Conservation (phyloP, 2,113 vertebrate species). For the Pelmatolapia mariae region DNA sequence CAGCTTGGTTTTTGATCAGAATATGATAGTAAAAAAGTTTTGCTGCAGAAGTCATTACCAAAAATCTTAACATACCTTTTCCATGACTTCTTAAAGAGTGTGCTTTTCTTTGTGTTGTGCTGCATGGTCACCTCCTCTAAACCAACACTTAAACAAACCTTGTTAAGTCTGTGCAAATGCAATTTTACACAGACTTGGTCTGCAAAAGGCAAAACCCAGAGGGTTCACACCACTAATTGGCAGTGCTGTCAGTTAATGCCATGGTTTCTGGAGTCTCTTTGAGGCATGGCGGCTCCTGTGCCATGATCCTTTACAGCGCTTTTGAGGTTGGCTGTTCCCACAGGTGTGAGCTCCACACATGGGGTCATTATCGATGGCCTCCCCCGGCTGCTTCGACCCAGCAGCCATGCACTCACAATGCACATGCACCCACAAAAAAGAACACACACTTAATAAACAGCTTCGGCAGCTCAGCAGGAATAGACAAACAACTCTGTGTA, state of each 20-base stretch:
- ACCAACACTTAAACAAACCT: not conserved
- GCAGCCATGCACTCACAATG: not conserved
- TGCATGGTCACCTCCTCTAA: not conserved
- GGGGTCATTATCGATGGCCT: conserved; percentile 19
- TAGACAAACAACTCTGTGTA: not conserved
- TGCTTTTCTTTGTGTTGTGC: not conserved
- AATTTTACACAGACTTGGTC: not conserved
- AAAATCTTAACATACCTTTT: not conserved
- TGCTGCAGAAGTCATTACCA: not conserved
- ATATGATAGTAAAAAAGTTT: not conserved
- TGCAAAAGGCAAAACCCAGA: not conserved
- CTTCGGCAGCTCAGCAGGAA: not conserved
- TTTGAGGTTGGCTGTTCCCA: conserved; percentile 8
- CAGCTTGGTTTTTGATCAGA: not conserved
- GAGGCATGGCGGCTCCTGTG: not conserved
- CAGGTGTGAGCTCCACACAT: conserved; percentile 2
- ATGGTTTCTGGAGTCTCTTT: conserved; percentile 20
- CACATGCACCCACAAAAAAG: not conserved
- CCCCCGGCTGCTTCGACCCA: not conserved
- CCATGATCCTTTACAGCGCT: conserved; percentile 9
- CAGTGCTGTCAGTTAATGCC: conserved; percentile 13
- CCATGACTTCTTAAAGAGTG: not conserved
- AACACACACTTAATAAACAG: not conserved
- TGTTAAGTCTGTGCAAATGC: not conserved
- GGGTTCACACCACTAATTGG: conserved; percentile 9